Evolutionary conservation across 1,140 invertebrate species (phyloP).

Genomic region (Brachionus paranguensis): DNA sequence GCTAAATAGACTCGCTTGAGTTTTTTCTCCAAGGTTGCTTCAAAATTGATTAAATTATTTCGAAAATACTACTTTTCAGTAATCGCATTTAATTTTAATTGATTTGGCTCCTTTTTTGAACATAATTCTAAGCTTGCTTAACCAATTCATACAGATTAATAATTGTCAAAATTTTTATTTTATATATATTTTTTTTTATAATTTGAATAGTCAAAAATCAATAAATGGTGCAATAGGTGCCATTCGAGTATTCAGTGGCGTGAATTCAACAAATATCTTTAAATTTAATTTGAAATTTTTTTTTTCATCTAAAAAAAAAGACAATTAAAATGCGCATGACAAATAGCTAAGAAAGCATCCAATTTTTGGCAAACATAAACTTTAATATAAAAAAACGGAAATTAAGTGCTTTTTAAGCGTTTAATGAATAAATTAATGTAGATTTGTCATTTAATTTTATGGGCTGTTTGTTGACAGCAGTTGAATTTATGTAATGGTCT

Average conservation of each 20-base stretch:
- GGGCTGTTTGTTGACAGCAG: not conserved
- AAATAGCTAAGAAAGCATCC: not conserved
- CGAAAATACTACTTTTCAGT: not conserved
- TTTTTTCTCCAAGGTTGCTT: not conserved
- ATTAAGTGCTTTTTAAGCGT: not conserved
- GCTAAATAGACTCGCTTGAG: not conserved
- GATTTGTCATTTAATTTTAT: not conserved
- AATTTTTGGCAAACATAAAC: not conserved
- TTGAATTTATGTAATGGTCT: not conserved
- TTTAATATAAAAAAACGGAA: not conserved
- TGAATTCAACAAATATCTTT: not conserved
- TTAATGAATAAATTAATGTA: not conserved
- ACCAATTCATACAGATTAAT: not conserved
- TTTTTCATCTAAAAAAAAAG: not conserved
- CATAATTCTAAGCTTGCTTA: not conserved
- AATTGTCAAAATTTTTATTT: not conserved
- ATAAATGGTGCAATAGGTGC: not conserved
- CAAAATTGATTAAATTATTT: not conserved
- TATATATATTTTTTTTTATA: not conserved
- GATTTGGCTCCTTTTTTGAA: constrained; percentile 3
- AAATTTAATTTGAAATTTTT: not conserved
- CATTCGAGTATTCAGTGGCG: not conserved
- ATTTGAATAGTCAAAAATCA: not conserved
- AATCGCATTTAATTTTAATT: not conserved
- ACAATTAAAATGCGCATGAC: not conserved